A percentile compares a stretch with the other conserved stretches of the same genome.
Conservation (phyloP, 2,797 vertebrate genomes). For the Orestias chungarensis region DNA sequence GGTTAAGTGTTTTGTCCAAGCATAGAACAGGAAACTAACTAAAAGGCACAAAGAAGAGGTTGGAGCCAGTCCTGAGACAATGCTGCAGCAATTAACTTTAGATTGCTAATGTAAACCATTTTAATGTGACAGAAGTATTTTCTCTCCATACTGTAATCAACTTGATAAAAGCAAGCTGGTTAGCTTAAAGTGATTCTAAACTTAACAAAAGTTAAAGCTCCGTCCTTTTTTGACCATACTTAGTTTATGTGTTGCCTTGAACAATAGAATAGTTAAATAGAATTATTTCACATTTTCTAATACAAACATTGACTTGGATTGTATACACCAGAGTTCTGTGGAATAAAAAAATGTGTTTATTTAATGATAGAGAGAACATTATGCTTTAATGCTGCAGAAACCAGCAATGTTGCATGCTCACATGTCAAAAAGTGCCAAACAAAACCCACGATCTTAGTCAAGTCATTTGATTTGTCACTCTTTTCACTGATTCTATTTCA, state of each 20-base stretch:
- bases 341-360: too few relatives aligned
- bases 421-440: background rate
- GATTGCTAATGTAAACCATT: background rate
- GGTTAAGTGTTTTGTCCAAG: background rate
- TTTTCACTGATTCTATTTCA: conserved; percentile 27
- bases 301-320: too few relatives aligned
- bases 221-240: too few relatives aligned
- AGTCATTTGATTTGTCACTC: background rate
- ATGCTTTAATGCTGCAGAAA: background rate
- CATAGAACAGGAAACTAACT: too few relatives aligned
- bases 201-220: too few relatives aligned
- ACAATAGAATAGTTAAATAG: background rate
- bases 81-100: background rate
- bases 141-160: background rate
- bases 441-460: background rate
- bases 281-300: background rate
- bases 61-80: background rate
- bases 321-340: too few relatives aligned
- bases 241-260: background rate
- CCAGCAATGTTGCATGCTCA: background rate
- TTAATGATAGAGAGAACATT: too few relatives aligned
- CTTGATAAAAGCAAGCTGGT: background rate
- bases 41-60: background rate
- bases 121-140: background rate
- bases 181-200: background rate